phyloP scores from a whole-genome alignment of 53 echinoderm and acorn worm species.

The Antedon mediterranea region DNA sequence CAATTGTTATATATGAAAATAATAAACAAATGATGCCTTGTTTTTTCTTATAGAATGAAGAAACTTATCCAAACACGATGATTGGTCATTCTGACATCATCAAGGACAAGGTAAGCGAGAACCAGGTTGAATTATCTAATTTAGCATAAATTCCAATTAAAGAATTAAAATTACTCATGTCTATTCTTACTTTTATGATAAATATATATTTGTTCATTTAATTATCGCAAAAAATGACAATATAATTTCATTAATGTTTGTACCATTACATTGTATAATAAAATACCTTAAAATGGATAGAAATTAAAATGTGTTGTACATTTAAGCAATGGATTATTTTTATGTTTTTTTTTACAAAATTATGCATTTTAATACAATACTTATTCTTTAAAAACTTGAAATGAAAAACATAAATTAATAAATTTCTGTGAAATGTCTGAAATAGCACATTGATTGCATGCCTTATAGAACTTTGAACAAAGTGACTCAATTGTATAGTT shows the following conservation, averaged over 20 bases:
- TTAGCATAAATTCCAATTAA: no score
- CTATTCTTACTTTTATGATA: no score
- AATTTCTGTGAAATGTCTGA: not conserved
- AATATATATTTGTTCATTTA: no score
- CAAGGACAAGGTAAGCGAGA: no score
- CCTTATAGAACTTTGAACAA: not conserved
- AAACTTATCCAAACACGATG: not conserved
- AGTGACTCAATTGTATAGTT: not conserved
- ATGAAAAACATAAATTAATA: not conserved
- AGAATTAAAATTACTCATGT: no score
- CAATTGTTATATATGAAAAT: not conserved
- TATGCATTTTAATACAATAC: not conserved
- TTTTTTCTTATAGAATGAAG: not conserved
- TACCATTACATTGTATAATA: no score
- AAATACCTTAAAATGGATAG: no score
- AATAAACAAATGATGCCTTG: not conserved
- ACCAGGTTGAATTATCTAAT: no score
- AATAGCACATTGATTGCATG: not conserved
- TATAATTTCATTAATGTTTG: no score
- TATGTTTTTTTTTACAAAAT: not conserved
- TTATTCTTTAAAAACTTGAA: not conserved
- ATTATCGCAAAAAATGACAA: no score
- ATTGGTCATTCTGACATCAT: not conserved
- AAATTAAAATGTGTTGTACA: no score
- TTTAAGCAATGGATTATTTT: not conserved